Base-by-base conservation (phyloP, 2,797 vertebrate genomes). In the Danio kyathit region DNA sequence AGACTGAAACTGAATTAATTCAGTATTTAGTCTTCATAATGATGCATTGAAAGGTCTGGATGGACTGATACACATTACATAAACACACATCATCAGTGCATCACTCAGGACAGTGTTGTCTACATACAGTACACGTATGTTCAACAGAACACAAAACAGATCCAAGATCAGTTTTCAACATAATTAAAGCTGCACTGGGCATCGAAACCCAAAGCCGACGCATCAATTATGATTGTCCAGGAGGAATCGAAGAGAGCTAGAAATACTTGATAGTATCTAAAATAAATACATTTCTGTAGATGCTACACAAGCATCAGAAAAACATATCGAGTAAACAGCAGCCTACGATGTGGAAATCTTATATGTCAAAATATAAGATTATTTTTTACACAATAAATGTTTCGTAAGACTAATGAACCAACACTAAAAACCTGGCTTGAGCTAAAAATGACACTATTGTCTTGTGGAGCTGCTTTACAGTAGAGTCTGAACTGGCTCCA, bases 31-130 rank as follows among this genome's bases (percentile, higher is more conserved):
- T 65, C 7, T 57, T 21, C 29, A 29, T 29, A 29, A 29, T n/a
- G n/a, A n/a, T 29, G 29, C 29, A 29, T 3, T 29, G 29, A 29
- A 29, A 29, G 17, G 41, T 59, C 54, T 52, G 19, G 51, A 41
- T 6, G 19, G 69, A 14, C 51, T 72, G 40, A 73, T 54, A 59
- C 41, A 73, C 17, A 73, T 73, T 59, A 54, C 13, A 66, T 29
- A 66, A 76, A 77, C 75, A 69, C 63, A 77, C 76, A 67, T 3
- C 29, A 29, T 17, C 11, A 12, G 64, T 46, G 51, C 21, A n/a
- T 61, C 10, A 9, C 43, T 70, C 19, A 7, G n/a, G 43, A 61
- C 43, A 48, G 51, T 16, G 71, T n/a, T n/a, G 13, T 17, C 21
- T 51, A 49, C 46, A 49, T 60, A 5, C 0, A 57, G 51, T 7